Base-by-base conservation (phyloP, 1,140 invertebrate species). In the Drosophila oshimai region DNA sequence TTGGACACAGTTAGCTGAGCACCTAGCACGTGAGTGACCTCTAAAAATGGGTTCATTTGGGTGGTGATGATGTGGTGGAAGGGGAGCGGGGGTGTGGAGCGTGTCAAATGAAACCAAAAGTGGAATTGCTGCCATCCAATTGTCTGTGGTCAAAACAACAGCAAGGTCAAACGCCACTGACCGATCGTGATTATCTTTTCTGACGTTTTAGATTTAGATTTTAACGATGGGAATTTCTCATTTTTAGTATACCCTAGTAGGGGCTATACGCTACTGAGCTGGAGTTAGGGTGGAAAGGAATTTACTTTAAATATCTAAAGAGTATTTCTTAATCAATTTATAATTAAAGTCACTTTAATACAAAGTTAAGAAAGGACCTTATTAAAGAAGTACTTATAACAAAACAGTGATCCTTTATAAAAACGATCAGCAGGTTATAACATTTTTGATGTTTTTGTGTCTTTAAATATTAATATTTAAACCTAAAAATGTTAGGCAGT, bases 91-190 rank as follows among this genome's bases (percentile, higher is more conserved):
- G 34, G 37, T 29, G 33, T 17, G 61, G 53, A 72, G 54, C 68
- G 78, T 60, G 71, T 55, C 42, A 69, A 72, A 62, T 54, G 55
- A 69, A 83, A 83, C 61, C 49, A 57, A 77, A 64, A 83, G 77
- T 73, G 29, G 55, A 64, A 72, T 79, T 53, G 61, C 64, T 60
- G 31, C 15, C 39, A 69, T 45, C 17, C 51, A 70, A 70, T 58
- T 71, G 42, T 69, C 15, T 71, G 31, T 72, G 46, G 33, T 60
- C 42, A 72, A 79, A 84, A 75, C 74, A 79, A 75, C 45, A 51
- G 50, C 81, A 87, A 88, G 81, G 81, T 77, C 81, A 81, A 73
- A 62, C 75, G 81, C 72, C 51, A 79, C 45, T 83, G 80, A 84
- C 80, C 81, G 72, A 67, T 72, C 62, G 62, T 65, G 60, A 67